Evolutionary conservation across 2,888 invertebrate genomes (phyloP), one percentile per base, ranked within the genome.

Genomic region (Scaptodrosophila latifasciaeformis): DNA sequence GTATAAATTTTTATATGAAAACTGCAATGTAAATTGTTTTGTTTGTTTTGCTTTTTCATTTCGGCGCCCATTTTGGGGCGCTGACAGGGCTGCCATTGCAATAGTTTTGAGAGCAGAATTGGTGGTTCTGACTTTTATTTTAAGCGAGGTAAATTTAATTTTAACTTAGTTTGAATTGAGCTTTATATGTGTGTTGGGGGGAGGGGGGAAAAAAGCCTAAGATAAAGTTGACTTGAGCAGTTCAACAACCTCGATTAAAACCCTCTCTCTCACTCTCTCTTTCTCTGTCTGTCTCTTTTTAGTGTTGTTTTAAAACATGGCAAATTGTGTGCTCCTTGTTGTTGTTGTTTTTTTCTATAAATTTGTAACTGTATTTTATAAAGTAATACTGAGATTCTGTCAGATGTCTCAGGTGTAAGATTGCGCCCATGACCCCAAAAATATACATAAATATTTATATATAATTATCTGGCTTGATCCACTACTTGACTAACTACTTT

Each of bases 331-430:
- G 17, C 12, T 19, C 19, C 27, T 48, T 13, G 37, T 13, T 34
- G 34, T 34, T 13, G 12, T 17, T 18, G 15, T 37, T 2, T 35
- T 2, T 29, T 39, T 46, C 42, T 47, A 10, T 39, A 29, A 31
- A 40, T 42, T 35, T 18, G 15, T 56, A 27, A 43, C 29, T 58
- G 37, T 58, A 34, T 44, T 35, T 56, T 50, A 49, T 71, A 62
- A 19, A 66, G 55, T 75, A 75, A 75, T 75, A 75, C 75, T 75
- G 75, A 75, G 75, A 75, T 75, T 75, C 75, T 70, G 66, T 62
- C 68, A 57, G 62, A 63, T 63, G 70, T 72, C 67, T 67, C 67
- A 70, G 67, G 64, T 61, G 31, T 61, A 49, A 24, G 24, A 5
- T 24, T 24, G 24, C 24, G 4, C 24, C 24, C 4, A 24, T 24